These are phyloP conservation scores for Megalops atlanticus DNA, from an alignment of 2,113 vertebrate genomes.

Conservation along the genomic window DNA sequence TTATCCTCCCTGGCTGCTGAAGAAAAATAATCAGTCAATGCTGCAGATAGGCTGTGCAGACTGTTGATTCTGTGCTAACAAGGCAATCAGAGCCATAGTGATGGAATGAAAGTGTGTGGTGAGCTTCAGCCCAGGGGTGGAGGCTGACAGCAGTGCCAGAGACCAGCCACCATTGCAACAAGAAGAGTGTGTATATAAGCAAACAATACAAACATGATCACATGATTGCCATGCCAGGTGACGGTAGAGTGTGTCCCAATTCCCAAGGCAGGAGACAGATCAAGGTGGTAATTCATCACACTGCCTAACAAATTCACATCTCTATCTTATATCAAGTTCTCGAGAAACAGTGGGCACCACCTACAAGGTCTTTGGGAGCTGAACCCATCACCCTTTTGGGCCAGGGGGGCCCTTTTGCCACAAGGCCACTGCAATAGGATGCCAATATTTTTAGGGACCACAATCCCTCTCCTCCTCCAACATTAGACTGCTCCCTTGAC, in stretches of 20 bases:
- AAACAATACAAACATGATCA: not conserved
- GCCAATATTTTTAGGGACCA: too few species aligned
- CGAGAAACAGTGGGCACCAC: not conserved
- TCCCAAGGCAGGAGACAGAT: not conserved
- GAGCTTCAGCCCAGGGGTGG: slow-evolving; percentile 23
- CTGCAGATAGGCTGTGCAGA: slow-evolving; percentile 79
- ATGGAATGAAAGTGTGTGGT: slow-evolving; percentile 42
- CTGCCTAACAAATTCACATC: too few species aligned
- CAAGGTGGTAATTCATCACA: not conserved
- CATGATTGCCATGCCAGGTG: not conserved
- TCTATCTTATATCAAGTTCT: too few species aligned
- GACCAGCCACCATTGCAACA: too few species aligned
- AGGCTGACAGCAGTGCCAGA: too few species aligned
- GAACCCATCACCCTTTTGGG: not conserved
- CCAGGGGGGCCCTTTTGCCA: not conserved
- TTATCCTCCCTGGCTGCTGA: slow-evolving; percentile 80
- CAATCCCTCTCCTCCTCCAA: too few species aligned
- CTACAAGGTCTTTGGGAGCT: not conserved
- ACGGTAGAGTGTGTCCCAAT: not conserved
- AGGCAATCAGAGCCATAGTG: slow-evolving; percentile 56
- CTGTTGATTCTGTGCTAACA: slow-evolving; percentile 64
- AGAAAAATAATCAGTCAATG: slow-evolving; percentile 96
- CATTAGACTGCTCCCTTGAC: not conserved
- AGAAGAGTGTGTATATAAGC: not conserved
- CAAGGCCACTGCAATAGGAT: not conserved